Conservation (phyloP, 1,140 invertebrate species). For the Drosophila elegans region DNA sequence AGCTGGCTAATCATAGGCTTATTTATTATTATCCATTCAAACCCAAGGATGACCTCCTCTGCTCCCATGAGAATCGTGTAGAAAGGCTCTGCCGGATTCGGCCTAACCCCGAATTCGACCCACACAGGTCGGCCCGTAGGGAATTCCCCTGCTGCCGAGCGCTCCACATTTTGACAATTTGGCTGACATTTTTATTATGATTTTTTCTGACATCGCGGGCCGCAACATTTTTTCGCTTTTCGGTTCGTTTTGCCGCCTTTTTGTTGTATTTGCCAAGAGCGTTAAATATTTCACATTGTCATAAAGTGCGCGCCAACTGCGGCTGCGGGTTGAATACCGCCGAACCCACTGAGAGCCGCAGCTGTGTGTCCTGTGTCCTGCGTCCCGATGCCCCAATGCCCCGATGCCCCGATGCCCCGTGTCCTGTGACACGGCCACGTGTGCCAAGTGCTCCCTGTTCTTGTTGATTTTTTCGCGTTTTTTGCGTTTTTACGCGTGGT, state of each 20-base stretch:
- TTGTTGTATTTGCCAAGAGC: constrained; percentile 46
- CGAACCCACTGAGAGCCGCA: constrained; percentile 13
- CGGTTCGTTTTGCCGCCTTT: constrained; percentile 19
- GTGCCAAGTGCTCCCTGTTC: constrained; percentile 44
- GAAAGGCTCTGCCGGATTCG: constrained; percentile 10
- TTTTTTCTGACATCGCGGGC: constrained; percentile 35
- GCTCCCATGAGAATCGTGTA: constrained; percentile 17
- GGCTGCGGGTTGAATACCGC: constrained; percentile 28
- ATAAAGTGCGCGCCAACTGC: constrained; percentile 69
- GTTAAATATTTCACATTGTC: constrained; percentile 80
- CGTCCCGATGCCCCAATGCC: constrained; percentile 2
- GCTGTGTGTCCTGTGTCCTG: constrained; percentile 24
- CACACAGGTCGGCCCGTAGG: constrained; percentile 15
- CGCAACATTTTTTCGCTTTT: constrained; percentile 20
- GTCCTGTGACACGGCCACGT: constrained; percentile 57
- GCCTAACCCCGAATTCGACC: constrained; percentile 21
- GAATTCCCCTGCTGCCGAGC: constrained; percentile 27
- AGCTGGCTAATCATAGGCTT: neutral
- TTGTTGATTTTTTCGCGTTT: constrained; percentile 28
- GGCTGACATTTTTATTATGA: constrained; percentile 73
- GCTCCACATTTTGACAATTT: constrained; percentile 69
- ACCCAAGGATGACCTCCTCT: neutral
- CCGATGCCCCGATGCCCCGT: constrained; percentile 18
- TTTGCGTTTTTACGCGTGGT: constrained; percentile 18
- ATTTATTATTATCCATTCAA: constrained; percentile 14